A percentile compares a stretch with the other conserved stretches of the same genome.
These are phyloP conservation scores for Drosophila neonasuta DNA, from an alignment of 2,888 invertebrate species.

Conservation along the genomic window DNA sequence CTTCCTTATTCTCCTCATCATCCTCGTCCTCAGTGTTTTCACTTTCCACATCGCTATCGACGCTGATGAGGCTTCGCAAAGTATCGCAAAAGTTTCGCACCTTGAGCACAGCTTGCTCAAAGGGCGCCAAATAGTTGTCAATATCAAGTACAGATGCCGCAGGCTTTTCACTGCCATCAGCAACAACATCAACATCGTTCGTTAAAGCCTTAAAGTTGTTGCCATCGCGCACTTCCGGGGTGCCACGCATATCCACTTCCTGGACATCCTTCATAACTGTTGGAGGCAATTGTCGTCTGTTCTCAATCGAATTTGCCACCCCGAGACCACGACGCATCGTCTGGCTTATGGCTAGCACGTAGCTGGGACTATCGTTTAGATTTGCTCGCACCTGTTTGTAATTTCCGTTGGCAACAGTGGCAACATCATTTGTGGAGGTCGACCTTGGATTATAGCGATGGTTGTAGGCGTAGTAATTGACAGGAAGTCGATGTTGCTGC, in stretches of 20 bases:
- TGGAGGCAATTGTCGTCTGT: slow-evolving; percentile 40
- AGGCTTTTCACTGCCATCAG: slow-evolving; percentile 20
- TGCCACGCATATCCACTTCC: slow-evolving; percentile 30
- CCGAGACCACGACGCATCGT: slow-evolving; percentile 39
- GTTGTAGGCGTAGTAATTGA: slow-evolving; percentile 75
- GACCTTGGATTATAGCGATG: slow-evolving; percentile 62
- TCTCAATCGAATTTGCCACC: background rate
- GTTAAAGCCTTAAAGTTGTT: slow-evolving; percentile 26
- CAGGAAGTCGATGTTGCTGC: slow-evolving; percentile 59
- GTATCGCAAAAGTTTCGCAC: slow-evolving; percentile 68
- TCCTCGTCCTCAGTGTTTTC: background rate
- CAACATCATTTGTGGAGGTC: slow-evolving; percentile 13
- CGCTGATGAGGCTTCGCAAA: slow-evolving; percentile 63
- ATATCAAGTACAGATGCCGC: slow-evolving; percentile 26
- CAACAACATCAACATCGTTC: slow-evolving; percentile 32
- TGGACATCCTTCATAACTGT: slow-evolving; percentile 22
- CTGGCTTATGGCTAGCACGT: slow-evolving; percentile 65
- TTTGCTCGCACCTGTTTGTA: slow-evolving; percentile 63
- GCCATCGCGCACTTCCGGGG: slow-evolving; percentile 47
- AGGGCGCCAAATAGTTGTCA: slow-evolving; percentile 58
- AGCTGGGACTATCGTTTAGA: slow-evolving; percentile 50
- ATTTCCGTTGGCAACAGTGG: slow-evolving; percentile 62
- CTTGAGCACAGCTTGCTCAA: slow-evolving; percentile 60
- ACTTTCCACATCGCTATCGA: slow-evolving; percentile 28
- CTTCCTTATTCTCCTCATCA: background rate